These are phyloP conservation scores for Palloptera scutellata DNA, from an alignment of 2,888 invertebrate genomes.

Conservation along the genomic window DNA sequence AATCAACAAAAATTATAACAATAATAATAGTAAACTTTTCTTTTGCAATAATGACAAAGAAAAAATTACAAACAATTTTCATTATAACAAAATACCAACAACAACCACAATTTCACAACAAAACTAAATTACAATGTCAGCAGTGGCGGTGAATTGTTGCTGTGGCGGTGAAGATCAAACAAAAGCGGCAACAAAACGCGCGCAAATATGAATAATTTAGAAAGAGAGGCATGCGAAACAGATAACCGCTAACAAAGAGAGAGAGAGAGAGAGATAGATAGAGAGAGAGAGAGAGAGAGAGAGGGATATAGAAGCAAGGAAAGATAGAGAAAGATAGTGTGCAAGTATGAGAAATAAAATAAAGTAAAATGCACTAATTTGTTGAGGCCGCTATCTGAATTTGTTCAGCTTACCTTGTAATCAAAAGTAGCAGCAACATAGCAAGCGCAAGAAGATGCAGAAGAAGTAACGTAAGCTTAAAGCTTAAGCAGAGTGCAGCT, in stretches of 20 bases:
- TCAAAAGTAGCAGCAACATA: no score
- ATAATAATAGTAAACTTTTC: no score
- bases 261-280: no score
- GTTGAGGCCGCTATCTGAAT: neutral
- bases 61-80: no score
- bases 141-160: constrained; percentile 16
- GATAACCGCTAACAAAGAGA: neutral
- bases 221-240: neutral
- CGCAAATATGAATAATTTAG: neutral
- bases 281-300: no score
- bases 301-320: neutral
- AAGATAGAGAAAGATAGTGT: neutral
- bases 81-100: no score
- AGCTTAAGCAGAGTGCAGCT: neutral
- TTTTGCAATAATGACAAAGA: no score
- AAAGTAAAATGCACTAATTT: neutral
- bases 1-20: no score
- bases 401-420: no score
- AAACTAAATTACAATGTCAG: constrained; percentile 28
- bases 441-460: neutral
- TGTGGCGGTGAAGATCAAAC: constrained; percentile 25
- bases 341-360: neutral
- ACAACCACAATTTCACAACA: neutral
- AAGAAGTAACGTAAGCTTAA: neutral
- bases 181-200: neutral